Evolutionary conservation across 2,113 vertebrate genomes (phyloP).

Genomic region (Pelobates fuscus): DNA sequence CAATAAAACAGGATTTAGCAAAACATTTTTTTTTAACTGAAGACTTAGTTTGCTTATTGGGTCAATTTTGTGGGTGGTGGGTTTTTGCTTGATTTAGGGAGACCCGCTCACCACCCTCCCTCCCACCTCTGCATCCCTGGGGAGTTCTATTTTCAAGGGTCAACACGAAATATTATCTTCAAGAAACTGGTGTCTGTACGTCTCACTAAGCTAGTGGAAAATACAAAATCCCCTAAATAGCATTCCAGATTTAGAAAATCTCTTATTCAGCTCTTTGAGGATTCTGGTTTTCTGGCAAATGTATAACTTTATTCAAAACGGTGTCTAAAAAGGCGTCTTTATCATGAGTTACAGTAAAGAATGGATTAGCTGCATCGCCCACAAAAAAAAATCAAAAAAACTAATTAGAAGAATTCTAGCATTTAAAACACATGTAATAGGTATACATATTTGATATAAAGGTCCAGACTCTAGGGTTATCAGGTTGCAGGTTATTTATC

Average conservation of each 20-base stretch:
- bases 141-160: slow-evolving; percentile 44
- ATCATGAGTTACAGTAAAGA: not conserved
- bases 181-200: slow-evolving; percentile 45
- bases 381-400: no score
- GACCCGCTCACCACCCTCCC: slow-evolving; percentile 11
- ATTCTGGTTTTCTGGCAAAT: no score
- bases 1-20: slow-evolving; percentile 39
- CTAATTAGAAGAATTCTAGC: no score
- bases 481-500: no score
- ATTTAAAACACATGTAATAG: no score
- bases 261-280: slow-evolving; percentile 47
- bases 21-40: slow-evolving; percentile 14
- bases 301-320: slow-evolving; percentile 33
- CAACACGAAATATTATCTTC: slow-evolving; percentile 46
- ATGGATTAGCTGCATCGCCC: no score
- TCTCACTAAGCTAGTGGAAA: slow-evolving; percentile 48
- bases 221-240: slow-evolving; percentile 48
- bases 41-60: slow-evolving; percentile 18
- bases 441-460: no score
- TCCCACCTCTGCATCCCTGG: slow-evolving; percentile 22
- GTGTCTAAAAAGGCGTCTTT: slow-evolving; percentile 17
- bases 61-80: slow-evolving; percentile 26
- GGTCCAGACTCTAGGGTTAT: no score
- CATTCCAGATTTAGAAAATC: slow-evolving; percentile 44
- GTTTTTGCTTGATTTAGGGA: slow-evolving; percentile 28